Base-by-base conservation (phyloP, 2,888 invertebrate genomes). In the Seira musarum region DNA sequence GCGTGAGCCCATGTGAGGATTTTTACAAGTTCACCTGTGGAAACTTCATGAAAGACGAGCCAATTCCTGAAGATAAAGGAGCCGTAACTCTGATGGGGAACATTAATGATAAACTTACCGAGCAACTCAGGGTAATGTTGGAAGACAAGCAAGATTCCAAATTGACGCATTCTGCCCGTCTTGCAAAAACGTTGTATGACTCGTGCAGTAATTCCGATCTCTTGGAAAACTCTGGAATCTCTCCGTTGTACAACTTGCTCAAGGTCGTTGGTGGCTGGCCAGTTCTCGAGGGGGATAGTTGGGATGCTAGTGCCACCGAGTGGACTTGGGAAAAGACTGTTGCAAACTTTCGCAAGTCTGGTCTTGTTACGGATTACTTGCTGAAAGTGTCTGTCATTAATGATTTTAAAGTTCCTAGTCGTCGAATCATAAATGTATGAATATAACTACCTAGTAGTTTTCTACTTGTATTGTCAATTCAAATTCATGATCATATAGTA, bases 361-460 rank as follows among this genome's bases (percentile, higher is more conserved):
- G 96, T 1, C 95, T 95, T 89, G 95, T 95, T 83, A 93, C 95
- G 80, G 96, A 96, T 89, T 96, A 96, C 88, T 93, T 96, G 89
- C 91, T 97, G 25, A 96, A 96, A 88, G 95, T 96, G 88, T 95
- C 95, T 65, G 94, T 97, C 87, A 93, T 94, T 49, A 93, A 94
- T 15, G 96, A 97, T 89, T 91, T 96, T 81, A 96, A 96, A 89
- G 96, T 97, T 89, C 96, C 95, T 61, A 94, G 94, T 0, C 92
- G 91, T 87, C 91, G 95, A 82, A 92, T 95, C 64, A 94, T 96
- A 87, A 95, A 95, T 90, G 96, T 96, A 91, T 92, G 93, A 89
- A 35, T 30, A 22, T 13, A 49, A 30, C 13, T n/a, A 61, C n/a
- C n/a, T n/a, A n/a, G n/a, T n/a, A n/a, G n/a, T n/a, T n/a, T n/a